These are phyloP conservation scores for Busseola fusca DNA, from an alignment of 2,888 invertebrate genomes.

Conservation along the genomic window DNA sequence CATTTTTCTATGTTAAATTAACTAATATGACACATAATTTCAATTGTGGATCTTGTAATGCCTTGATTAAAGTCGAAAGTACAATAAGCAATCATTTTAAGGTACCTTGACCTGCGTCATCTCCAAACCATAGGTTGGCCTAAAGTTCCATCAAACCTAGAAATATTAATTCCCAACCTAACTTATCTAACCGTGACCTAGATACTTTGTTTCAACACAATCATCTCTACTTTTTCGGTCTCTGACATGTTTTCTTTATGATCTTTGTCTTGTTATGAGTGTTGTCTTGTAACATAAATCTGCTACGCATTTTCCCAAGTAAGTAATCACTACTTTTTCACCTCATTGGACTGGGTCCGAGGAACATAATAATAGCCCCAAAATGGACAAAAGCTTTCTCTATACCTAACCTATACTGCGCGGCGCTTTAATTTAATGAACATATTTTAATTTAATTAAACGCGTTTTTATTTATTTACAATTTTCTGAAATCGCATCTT, in stretches of 20 bases:
- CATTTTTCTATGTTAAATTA: slow-evolving; percentile 40
- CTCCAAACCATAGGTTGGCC: too few species aligned
- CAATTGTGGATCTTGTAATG: slow-evolving; percentile 7
- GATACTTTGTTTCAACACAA: background rate
- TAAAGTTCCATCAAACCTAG: background rate
- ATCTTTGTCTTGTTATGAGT: too few species aligned
- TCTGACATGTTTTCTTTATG: background rate
- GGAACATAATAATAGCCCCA: background rate
- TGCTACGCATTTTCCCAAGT: background rate
- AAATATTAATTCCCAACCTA: background rate
- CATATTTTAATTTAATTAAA: too few species aligned
- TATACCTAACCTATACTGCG: too few species aligned
- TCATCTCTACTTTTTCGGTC: background rate
- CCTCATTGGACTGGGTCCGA: background rate
- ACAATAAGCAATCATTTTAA: background rate
- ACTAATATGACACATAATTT: slow-evolving; percentile 59
- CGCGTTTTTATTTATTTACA: too few species aligned
- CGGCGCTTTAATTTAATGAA: too few species aligned
- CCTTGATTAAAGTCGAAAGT: slow-evolving; percentile 26
- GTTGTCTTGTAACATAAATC: background rate
- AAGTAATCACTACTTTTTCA: background rate
- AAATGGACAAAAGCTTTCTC: too few species aligned
- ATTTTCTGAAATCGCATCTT: too few species aligned
- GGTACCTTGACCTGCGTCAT: too few species aligned
- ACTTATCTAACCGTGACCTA: background rate